A percentile compares a stretch with the other conserved stretches of the same genome.
Conservation (phyloP, 2,888 invertebrate genomes). For the Saturnia pavonia region DNA sequence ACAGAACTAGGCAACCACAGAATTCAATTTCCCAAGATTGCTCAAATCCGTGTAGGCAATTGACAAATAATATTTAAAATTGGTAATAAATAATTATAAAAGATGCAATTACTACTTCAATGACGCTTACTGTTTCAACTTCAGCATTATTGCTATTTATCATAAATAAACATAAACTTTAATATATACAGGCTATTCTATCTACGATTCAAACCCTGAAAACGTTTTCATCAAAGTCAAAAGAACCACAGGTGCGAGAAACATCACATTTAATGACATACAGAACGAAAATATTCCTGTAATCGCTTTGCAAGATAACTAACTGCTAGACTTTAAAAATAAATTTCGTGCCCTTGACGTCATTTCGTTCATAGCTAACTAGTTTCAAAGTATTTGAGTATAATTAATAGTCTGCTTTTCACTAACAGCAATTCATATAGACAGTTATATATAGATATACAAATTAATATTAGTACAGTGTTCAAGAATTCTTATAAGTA, state of each 20-base stretch:
- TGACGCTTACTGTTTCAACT: too few relatives aligned
- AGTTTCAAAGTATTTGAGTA: neutral
- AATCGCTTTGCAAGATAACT: neutral
- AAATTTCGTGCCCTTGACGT: constrained; percentile 18
- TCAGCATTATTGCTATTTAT: too few relatives aligned
- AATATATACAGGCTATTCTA: too few relatives aligned
- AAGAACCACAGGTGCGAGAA: neutral
- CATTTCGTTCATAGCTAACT: constrained; percentile 16
- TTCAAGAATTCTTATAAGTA: too few relatives aligned
- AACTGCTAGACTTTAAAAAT: neutral
- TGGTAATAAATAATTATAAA: too few relatives aligned
- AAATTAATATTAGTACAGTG: too few relatives aligned
- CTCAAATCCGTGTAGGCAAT: neutral
- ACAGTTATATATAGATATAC: too few relatives aligned
- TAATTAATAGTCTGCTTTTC: neutral
- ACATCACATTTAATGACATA: neutral
- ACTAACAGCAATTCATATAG: neutral
- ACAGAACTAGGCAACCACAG: constrained; percentile 45
- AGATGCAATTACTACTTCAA: too few relatives aligned
- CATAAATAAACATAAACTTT: too few relatives aligned
- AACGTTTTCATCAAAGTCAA: neutral
- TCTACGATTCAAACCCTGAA: too few relatives aligned
- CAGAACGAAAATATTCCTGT: neutral
- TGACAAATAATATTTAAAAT: too few relatives aligned
- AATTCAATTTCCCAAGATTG: too few relatives aligned